These are phyloP conservation scores for Himalopsyche japonica DNA, from an alignment of 2,888 invertebrate species.

Conservation along the genomic window DNA sequence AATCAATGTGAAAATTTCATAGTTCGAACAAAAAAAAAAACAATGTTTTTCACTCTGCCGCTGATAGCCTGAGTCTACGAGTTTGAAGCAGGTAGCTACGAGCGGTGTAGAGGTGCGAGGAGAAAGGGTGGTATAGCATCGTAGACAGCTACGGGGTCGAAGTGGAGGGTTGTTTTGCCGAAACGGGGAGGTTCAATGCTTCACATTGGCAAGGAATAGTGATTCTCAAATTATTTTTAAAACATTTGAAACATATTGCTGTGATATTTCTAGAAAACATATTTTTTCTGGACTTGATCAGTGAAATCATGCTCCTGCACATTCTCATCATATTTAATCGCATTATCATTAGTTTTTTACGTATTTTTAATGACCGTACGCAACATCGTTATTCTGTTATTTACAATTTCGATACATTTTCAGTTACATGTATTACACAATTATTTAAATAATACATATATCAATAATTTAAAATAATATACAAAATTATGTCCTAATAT, in stretches of 20 bases:
- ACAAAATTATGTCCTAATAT: no score
- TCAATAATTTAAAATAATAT: no score
- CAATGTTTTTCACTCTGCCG: background rate
- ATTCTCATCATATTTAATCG: no score
- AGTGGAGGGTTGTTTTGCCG: background rate
- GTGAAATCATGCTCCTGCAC: no score
- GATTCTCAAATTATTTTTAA: background rate
- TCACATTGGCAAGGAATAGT: background rate
- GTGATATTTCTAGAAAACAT: no score
- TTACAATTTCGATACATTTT: no score
- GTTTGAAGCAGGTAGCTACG: background rate
- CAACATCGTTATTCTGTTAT: no score
- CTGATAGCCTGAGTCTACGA: background rate
- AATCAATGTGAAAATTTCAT: background rate
- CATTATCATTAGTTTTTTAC: no score
- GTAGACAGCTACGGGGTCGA: background rate
- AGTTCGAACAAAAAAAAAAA: background rate
- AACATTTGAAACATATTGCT: background rate
- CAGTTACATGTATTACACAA: no score
- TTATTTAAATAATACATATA: no score
- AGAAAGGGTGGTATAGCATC: background rate
- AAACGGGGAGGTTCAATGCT: background rate
- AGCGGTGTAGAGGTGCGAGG: background rate
- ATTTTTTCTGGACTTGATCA: no score
- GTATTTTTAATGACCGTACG: no score